A percentile compares a stretch with the other conserved stretches of the same genome.
These are phyloP conservation scores for Megalonaias nervosa DNA, from an alignment of 1,140 invertebrate genomes.

Conservation along the genomic window DNA sequence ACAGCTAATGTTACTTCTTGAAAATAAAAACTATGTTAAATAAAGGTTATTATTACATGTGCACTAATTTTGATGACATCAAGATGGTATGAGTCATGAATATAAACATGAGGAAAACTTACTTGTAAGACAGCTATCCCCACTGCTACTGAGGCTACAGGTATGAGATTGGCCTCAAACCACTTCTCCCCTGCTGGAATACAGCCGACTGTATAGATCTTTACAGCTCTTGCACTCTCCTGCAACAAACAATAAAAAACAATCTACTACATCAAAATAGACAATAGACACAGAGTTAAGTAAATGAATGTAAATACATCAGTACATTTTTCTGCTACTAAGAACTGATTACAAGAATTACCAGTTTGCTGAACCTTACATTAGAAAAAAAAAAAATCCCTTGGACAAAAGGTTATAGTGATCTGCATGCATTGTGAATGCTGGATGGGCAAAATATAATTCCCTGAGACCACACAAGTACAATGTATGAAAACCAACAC, in stretches of 20 bases:
- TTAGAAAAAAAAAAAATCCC: too few species aligned
- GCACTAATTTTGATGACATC: neutral
- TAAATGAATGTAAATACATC: neutral
- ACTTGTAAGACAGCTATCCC: constrained; percentile 71
- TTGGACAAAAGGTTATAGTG: too few species aligned
- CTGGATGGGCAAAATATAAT: too few species aligned
- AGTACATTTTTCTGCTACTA: too few species aligned
- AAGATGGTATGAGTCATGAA: neutral
- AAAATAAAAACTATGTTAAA: neutral
- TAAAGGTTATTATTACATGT: neutral
- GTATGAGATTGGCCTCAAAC: constrained; percentile 91
- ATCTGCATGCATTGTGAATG: too few species aligned
- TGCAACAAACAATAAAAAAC: constrained; percentile 20
- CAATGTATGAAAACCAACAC: too few species aligned
- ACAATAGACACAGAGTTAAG: neutral
- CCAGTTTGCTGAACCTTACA: too few species aligned
- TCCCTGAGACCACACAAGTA: too few species aligned
- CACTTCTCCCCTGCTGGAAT: constrained; percentile 93
- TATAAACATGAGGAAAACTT: neutral
- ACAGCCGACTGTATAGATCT: constrained; percentile 95
- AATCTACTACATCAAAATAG: neutral
- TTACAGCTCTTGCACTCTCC: constrained; percentile 53
- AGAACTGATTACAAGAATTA: too few species aligned
- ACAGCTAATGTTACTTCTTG: neutral
- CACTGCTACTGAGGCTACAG: constrained; percentile 87